These are phyloP conservation scores for Melanotus villosus DNA, from an alignment of 2,888 invertebrate species.

Conservation along the genomic window DNA sequence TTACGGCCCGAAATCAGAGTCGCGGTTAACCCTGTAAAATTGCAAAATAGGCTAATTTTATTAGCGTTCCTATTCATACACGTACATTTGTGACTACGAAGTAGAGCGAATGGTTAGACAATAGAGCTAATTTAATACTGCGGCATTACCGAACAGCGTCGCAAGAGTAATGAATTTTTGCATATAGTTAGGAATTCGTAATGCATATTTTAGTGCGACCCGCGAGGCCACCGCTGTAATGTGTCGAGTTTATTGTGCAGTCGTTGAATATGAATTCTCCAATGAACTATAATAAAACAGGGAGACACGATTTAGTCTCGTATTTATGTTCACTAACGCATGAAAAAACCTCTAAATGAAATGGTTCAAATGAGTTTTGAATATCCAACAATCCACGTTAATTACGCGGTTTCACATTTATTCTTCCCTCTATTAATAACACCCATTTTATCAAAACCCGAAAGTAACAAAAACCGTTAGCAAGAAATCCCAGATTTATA, in stretches of 20 bases:
- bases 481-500: background rate
- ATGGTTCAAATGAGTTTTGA: background rate
- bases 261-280: constrained; percentile 36
- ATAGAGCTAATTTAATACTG: constrained; percentile 37
- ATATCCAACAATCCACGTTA: constrained; percentile 3
- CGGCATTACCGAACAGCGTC: constrained; percentile 30
- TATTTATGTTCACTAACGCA: constrained; percentile 38
- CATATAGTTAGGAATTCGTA: constrained; percentile 36
- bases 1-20: no score
- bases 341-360: constrained; percentile 5
- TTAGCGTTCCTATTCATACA: no score
- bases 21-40: background rate
- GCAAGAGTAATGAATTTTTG: constrained; percentile 40
- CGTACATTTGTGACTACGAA: constrained; percentile 18
- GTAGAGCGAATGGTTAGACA: constrained; percentile 29
- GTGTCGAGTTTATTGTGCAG: constrained; percentile 33
- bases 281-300: constrained; percentile 45
- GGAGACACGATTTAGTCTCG: constrained; percentile 39
- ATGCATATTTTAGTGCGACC: constrained; percentile 40
- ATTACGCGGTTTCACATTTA: background rate
- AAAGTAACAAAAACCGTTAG: background rate
- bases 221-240: constrained; percentile 24
- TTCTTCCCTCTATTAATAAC: background rate
- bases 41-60: no score
- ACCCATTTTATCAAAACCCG: background rate